These are phyloP conservation scores for Poecile montanus DNA, from an alignment of 2,797 vertebrate genomes.

Conservation along the genomic window DNA sequence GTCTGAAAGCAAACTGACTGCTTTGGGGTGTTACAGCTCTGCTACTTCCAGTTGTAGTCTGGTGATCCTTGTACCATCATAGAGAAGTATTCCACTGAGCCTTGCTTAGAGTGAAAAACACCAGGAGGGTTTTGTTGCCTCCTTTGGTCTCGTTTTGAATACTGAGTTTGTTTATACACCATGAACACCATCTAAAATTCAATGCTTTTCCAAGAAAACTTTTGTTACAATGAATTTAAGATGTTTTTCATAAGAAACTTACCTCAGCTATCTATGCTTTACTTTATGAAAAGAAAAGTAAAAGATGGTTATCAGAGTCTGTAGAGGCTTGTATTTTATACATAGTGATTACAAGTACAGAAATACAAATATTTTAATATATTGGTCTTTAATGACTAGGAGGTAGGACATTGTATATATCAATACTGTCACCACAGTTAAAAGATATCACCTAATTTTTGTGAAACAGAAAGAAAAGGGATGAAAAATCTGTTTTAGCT, in stretches of 20 bases:
- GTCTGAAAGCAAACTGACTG: not conserved
- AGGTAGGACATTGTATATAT: not conserved
- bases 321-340: not conserved
- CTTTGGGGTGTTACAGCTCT: not conserved
- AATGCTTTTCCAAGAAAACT: not conserved
- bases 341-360: not conserved
- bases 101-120: not conserved
- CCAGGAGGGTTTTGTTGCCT: fast-evolving
- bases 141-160: not conserved
- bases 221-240: not conserved
- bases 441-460: not conserved
- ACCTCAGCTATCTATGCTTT: not conserved
- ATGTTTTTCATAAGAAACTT: not conserved
- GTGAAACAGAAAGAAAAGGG: not conserved
- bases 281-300: not conserved
- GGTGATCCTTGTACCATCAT: not conserved
- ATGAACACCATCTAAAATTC: not conserved
- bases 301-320: not conserved
- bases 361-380: not conserved
- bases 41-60: not conserved
- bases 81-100: not conserved
- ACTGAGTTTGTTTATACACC: not conserved
- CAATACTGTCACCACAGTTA: not conserved
- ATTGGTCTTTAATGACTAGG: not conserved
- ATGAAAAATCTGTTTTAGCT: not conserved